Percentiles rank a stretch among this genome's conserved stretches.
Evolutionary conservation across 1,140 invertebrate species (phyloP).

Genomic region (Nymphalis io): DNA sequence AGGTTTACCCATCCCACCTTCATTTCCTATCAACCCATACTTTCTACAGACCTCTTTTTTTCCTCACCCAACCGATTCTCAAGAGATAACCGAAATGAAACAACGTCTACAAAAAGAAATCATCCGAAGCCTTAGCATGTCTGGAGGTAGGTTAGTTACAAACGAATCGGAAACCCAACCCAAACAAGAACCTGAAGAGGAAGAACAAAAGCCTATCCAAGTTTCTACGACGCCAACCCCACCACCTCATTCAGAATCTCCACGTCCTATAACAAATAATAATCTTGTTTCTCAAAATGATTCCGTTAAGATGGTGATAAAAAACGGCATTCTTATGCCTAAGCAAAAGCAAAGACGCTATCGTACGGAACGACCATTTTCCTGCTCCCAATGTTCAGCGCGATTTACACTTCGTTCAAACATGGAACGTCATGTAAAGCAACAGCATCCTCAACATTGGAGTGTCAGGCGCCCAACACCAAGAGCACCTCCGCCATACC

Average conservation of each 20-base stretch:
- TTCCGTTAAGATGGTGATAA: slow-evolving; percentile 93
- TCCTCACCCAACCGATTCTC: slow-evolving; percentile 81
- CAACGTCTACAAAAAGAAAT: slow-evolving; percentile 85
- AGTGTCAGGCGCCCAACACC: slow-evolving; percentile 85
- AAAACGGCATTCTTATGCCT: slow-evolving; percentile 92
- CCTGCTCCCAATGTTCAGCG: slow-evolving; percentile 93
- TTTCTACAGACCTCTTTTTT: slow-evolving; percentile 83
- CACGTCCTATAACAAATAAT: slow-evolving; percentile 56
- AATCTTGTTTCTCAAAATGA: slow-evolving; percentile 74
- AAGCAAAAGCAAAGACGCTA: slow-evolving; percentile 95
- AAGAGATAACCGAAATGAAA: slow-evolving; percentile 83
- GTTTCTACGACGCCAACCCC: slow-evolving; percentile 55
- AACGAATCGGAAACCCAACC: slow-evolving; percentile 78
- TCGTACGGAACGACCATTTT: slow-evolving; percentile 94
- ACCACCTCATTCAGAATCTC: slow-evolving; percentile 67
- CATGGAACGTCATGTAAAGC: slow-evolving; percentile 96
- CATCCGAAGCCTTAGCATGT: slow-evolving; percentile 84
- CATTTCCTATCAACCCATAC: slow-evolving; percentile 81
- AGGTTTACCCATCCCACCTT: slow-evolving; percentile 79
- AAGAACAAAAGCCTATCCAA: slow-evolving; percentile 68
- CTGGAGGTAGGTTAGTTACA: slow-evolving; percentile 84
- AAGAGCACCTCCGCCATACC: slow-evolving; percentile 71
- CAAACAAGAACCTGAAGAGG: slow-evolving; percentile 69
- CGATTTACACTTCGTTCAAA: slow-evolving; percentile 94
- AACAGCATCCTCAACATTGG: slow-evolving; percentile 95